Percentiles rank a stretch among this genome's conserved stretches.
Evolutionary conservation across 2,113 vertebrate genomes (phyloP).

Genomic region (Dendrocopos noguchii): DNA sequence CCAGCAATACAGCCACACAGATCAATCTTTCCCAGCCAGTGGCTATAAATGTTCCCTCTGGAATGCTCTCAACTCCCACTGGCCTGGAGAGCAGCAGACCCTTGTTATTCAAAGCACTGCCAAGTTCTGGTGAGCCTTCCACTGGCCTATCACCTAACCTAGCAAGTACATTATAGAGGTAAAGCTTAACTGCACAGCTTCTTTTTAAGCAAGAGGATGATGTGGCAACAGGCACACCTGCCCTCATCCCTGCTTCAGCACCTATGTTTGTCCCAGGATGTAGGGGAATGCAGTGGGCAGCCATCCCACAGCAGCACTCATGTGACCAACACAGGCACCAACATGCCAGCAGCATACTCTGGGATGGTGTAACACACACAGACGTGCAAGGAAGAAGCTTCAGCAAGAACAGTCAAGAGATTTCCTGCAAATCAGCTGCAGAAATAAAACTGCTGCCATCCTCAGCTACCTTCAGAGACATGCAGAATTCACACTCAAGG

Average conservation of each 20-base stretch:
- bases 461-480: not conserved
- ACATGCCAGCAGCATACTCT: not conserved
- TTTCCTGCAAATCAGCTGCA: not conserved
- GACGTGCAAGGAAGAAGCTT: not conserved
- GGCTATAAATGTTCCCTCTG: slow-evolving; percentile 7
- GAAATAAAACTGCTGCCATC: not conserved
- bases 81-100: rapidly evolving
- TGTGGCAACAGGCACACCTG: rapidly evolving
- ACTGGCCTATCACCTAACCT: not conserved
- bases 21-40: slow-evolving; percentile 16
- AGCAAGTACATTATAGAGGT: rapidly evolving
- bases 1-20: not conserved
- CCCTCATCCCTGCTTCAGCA: not conserved
- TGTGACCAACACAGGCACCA: not conserved
- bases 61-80: not conserved
- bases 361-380: not conserved
- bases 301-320: not conserved
- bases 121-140: not conserved
- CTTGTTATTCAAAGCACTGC: not conserved
- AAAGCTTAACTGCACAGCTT: not conserved
- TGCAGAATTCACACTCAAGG: not conserved
- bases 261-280: not conserved
- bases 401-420: not conserved
- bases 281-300: not conserved
- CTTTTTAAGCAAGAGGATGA: not conserved